phyloP scores from a whole-genome alignment of 2,888 invertebrate species.

The Xestia xanthographa region DNA sequence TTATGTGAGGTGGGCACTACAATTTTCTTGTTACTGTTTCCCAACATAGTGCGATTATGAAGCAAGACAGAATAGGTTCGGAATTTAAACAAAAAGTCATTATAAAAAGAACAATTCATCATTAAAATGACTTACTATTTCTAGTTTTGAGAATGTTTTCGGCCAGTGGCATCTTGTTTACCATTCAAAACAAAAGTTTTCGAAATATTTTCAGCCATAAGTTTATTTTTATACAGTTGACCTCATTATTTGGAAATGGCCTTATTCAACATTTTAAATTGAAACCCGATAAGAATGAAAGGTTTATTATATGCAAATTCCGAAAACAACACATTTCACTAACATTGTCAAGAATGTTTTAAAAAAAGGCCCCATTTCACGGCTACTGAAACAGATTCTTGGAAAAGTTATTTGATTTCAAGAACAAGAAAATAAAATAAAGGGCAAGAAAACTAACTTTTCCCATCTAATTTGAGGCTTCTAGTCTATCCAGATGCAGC shows the following conservation, averaged over 20 bases:
- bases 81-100: background rate
- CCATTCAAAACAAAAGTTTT: slow-evolving; percentile 22
- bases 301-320: slow-evolving; percentile 22
- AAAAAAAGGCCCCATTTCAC: background rate
- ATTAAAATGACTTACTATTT: background rate
- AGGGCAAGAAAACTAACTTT: background rate
- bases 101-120: background rate
- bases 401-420: background rate
- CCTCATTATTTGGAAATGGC: slow-evolving; percentile 54
- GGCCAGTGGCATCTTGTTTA: slow-evolving; percentile 31
- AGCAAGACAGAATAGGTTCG: background rate
- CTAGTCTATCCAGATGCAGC: background rate
- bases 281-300: slow-evolving; percentile 50
- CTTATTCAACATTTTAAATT: slow-evolving; percentile 55
- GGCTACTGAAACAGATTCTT: background rate
- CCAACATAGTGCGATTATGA: background rate
- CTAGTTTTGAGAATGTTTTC: background rate
- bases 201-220: slow-evolving; percentile 13
- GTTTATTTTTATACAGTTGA: slow-evolving; percentile 30
- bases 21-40: background rate
- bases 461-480: background rate
- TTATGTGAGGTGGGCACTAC: too few species aligned
- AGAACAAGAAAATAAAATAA: background rate
- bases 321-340: slow-evolving; percentile 25
- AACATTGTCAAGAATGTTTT: background rate